Conservation (phyloP, 2,888 invertebrate genomes). For the Formica aserva region DNA sequence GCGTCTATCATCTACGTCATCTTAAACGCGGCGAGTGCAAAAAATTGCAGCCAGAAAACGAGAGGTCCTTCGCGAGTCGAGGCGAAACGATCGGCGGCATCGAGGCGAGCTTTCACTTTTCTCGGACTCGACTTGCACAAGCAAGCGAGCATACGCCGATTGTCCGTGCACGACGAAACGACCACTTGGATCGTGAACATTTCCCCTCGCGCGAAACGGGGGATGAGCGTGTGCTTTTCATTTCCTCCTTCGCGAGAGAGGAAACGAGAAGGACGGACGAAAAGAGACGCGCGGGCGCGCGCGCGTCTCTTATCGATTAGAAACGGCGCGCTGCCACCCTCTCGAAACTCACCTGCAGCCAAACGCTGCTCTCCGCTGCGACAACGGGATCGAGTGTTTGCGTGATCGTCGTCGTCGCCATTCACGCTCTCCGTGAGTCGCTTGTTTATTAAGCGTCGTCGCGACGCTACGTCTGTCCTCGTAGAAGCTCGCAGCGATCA, state of each 20-base stretch:
- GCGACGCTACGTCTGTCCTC: slow-evolving; percentile 23
- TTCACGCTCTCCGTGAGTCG: not conserved
- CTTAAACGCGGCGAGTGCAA: not conserved
- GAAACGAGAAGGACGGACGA: slow-evolving; percentile 4
- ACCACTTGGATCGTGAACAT: slow-evolving; percentile 39
- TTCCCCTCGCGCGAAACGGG: slow-evolving; percentile 29
- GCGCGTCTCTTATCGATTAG: slow-evolving; percentile 37
- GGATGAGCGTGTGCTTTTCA: slow-evolving; percentile 20
- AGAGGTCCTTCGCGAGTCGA: slow-evolving; percentile 52
- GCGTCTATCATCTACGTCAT: not conserved
- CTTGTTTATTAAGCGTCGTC: not conserved
- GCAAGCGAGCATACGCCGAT: slow-evolving; percentile 35
- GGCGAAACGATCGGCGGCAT: slow-evolving; percentile 61
- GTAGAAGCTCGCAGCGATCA: not conserved
- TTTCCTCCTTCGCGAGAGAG: slow-evolving; percentile 5
- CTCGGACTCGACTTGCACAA: slow-evolving; percentile 68
- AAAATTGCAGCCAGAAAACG: not conserved
- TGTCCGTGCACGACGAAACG: not conserved
- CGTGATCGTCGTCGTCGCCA: not conserved
- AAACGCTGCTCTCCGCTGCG: slow-evolving; percentile 16
- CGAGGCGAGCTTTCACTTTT: slow-evolving; percentile 70
- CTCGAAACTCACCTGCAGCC: slow-evolving; percentile 26
- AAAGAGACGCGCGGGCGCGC: slow-evolving; percentile 27
- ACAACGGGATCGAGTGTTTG: not conserved
- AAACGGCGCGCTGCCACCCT: slow-evolving; percentile 31